Conservation (phyloP, 2,113 vertebrate genomes). For the Leuciscus idus region DNA sequence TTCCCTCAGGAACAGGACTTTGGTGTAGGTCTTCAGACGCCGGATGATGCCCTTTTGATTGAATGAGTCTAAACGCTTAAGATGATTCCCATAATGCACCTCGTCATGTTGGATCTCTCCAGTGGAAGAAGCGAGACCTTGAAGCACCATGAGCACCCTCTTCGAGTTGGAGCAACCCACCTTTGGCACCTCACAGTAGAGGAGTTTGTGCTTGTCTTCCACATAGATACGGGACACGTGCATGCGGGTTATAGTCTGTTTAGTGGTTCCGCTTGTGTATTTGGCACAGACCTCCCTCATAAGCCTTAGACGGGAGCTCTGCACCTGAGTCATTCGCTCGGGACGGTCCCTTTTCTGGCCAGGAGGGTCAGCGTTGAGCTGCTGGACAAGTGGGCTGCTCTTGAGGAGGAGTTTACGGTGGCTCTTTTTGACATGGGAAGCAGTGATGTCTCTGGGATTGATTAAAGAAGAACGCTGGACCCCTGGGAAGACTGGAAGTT, state of each 20-base stretch:
- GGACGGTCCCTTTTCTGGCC: conserved; percentile 61
- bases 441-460: conserved; percentile 24
- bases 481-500: conserved; percentile 18
- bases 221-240: conserved; percentile 91
- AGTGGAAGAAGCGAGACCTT: conserved; percentile 82
- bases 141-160: conserved; percentile 92
- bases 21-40: conserved; percentile 89
- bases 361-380: conserved; percentile 58
- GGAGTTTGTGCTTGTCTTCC: conserved; percentile 88
- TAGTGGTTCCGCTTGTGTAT: conserved; percentile 83
- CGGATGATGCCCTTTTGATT: conserved; percentile 79
- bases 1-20: conserved; percentile 92
- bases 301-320: conserved; percentile 79
- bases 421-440: conserved; percentile 77
- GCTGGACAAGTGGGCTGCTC: conserved; percentile 76
- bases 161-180: conserved; percentile 98
- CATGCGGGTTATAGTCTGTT: conserved; percentile 78
- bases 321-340: conserved; percentile 70
- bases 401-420: conserved; percentile 84
- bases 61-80: conserved; percentile 52
- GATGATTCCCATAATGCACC: conserved; percentile 81
- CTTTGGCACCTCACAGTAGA: conserved; percentile 98
- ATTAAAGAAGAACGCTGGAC: background rate
- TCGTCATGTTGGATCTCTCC: conserved; percentile 85
- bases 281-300: conserved; percentile 88